A percentile compares a stretch with the other conserved stretches of the same genome.
Conservation (phyloP, 2,888 invertebrate species). For the Stenodema calcarata region DNA sequence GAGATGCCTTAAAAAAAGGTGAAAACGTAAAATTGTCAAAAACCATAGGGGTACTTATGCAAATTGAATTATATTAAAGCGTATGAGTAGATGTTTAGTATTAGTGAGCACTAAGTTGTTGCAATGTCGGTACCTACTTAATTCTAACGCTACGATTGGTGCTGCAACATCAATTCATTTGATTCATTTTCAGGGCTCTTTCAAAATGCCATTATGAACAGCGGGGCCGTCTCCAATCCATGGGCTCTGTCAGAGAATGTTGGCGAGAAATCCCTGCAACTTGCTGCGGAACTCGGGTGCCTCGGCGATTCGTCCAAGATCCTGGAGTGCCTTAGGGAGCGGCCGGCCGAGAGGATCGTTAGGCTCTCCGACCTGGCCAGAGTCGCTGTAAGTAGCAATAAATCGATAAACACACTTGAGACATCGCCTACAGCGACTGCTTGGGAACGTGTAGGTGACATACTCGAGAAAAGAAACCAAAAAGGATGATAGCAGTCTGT, state of each 20-base stretch:
- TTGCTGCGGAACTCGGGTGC: constrained; percentile 71
- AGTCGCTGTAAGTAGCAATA: neutral
- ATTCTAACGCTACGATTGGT: neutral
- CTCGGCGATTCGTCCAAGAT: constrained; percentile 65
- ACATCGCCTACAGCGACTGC: too few relatives aligned
- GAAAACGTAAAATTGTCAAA: too few relatives aligned
- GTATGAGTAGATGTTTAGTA: too few relatives aligned
- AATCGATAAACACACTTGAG: neutral
- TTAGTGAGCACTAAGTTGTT: too few relatives aligned
- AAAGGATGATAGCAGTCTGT: too few relatives aligned
- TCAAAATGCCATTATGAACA: constrained; percentile 71
- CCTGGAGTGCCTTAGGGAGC: constrained; percentile 70
- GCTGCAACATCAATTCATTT: too few relatives aligned
- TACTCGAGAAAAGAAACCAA: too few relatives aligned
- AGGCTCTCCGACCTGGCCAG: neutral
- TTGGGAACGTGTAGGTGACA: too few relatives aligned
- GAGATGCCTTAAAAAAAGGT: too few relatives aligned
- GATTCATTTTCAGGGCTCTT: constrained; percentile 69
- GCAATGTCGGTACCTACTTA: too few relatives aligned
- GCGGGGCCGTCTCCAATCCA: constrained; percentile 72
- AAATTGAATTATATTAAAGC: too few relatives aligned
- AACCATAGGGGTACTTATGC: too few relatives aligned
- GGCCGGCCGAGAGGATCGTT: constrained; percentile 69
- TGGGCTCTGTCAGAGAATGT: constrained; percentile 69
- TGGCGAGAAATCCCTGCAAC: constrained; percentile 67